Conservation (phyloP, 2,888 invertebrate species). For the Cepaea hortensis region DNA sequence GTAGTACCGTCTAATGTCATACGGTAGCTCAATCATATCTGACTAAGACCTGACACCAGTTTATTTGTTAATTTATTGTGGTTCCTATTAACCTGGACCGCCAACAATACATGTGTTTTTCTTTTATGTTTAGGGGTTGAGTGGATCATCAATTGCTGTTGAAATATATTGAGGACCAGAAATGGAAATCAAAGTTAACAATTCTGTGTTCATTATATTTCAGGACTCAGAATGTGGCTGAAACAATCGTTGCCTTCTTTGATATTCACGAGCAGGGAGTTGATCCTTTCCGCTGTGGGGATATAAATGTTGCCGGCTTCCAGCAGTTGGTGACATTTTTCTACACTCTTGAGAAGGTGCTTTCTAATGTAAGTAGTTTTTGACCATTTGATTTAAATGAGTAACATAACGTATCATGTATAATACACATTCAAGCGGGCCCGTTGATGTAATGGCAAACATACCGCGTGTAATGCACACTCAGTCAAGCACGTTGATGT, state of each 20-base stretch:
- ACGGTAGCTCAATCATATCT: too few species aligned
- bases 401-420: neutral
- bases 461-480: too few species aligned
- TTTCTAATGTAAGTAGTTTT: neutral
- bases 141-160: too few species aligned
- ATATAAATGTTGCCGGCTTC: constrained; percentile 63
- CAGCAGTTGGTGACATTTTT: constrained; percentile 73
- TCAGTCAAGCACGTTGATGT: too few species aligned
- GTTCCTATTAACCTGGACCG: too few species aligned
- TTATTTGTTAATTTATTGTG: too few species aligned
- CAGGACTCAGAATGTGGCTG: neutral
- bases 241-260: constrained; percentile 56
- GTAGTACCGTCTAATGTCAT: too few species aligned
- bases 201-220: neutral
- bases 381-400: neutral
- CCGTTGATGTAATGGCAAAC: too few species aligned
- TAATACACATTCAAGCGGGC: too few species aligned
- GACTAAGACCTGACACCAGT: too few species aligned
- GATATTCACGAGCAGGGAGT: constrained; percentile 65
- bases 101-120: too few species aligned
- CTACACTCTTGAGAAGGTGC: constrained; percentile 66
- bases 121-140: too few species aligned
- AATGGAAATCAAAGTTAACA: neutral
- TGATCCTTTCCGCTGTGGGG: constrained; percentile 64
- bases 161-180: neutral